Percentiles rank a stretch among this genome's conserved stretches.
These are phyloP conservation scores for Brenthis ino DNA, from an alignment of 2,888 invertebrate species.

Conservation along the genomic window DNA sequence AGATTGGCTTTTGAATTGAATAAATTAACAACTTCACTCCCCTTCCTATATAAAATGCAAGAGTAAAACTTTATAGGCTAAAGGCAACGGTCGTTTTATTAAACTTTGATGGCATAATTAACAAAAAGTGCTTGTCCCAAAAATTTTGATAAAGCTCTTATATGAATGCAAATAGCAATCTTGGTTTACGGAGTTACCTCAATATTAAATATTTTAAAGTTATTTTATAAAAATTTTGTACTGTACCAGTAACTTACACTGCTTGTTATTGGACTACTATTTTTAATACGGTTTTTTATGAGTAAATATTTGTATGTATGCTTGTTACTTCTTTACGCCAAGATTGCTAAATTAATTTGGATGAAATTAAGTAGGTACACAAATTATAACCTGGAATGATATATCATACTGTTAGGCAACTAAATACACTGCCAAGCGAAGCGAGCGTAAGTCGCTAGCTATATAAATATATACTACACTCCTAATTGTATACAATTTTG, in stretches of 20 bases:
- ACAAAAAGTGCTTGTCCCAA: constrained; percentile 34
- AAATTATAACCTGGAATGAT: no score
- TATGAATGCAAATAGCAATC: constrained; percentile 21
- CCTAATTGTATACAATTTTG: not conserved
- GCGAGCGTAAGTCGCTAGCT: not conserved
- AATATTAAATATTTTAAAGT: constrained; percentile 19
- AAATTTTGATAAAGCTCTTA: constrained; percentile 19
- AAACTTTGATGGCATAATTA: constrained; percentile 36
- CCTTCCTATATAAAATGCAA: constrained; percentile 19
- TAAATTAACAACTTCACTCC: constrained; percentile 13
- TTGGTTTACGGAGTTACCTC: constrained; percentile 13
- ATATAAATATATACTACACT: not conserved
- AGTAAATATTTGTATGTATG: no score
- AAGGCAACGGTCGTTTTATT: constrained; percentile 30
- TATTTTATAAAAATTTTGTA: not conserved
- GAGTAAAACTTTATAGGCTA: constrained; percentile 25
- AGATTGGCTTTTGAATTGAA: constrained; percentile 17
- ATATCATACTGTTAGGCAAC: no score
- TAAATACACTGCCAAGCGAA: no score
- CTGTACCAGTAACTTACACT: not conserved
- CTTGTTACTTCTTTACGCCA: no score
- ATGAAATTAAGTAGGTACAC: no score
- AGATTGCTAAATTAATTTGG: no score
- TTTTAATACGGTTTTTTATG: no score
- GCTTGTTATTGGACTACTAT: not conserved